These are phyloP conservation scores for Drosophila repletoides DNA, from an alignment of 1,140 invertebrate species.

Conservation along the genomic window DNA sequence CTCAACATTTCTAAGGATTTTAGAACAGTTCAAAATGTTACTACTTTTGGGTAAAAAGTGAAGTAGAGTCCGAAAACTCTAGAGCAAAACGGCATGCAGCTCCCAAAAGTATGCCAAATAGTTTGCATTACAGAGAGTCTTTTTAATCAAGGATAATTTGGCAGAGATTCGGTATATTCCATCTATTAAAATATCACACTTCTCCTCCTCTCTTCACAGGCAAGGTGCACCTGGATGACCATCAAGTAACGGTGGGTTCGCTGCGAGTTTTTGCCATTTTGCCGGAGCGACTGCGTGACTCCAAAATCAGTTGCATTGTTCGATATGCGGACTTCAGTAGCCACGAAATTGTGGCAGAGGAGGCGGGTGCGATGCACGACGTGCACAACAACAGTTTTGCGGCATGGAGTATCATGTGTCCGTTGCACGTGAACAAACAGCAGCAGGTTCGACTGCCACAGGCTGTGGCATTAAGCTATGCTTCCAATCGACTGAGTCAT, in stretches of 20 bases:
- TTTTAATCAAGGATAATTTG: background rate
- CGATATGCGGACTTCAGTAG: constrained; percentile 61
- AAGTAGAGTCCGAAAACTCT: too few species aligned
- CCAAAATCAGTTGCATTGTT: constrained; percentile 61
- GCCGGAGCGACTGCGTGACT: constrained; percentile 55
- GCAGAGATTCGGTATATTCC: background rate
- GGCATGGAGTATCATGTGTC: constrained; percentile 74
- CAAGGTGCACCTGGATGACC: constrained; percentile 46
- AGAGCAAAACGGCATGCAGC: too few species aligned
- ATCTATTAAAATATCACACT: background rate
- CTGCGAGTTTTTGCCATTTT: constrained; percentile 72
- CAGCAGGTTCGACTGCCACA: constrained; percentile 53
- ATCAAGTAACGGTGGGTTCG: constrained; percentile 59
- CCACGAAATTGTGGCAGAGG: constrained; percentile 56
- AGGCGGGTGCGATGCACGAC: constrained; percentile 66
- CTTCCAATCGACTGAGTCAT: constrained; percentile 65
- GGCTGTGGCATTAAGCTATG: constrained; percentile 64
- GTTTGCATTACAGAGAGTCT: too few species aligned
- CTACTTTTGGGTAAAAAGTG: too few species aligned
- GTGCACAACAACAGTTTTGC: constrained; percentile 73
- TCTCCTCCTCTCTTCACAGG: constrained; percentile 22
- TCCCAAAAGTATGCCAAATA: too few species aligned
- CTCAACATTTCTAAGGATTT: too few species aligned
- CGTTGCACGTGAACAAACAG: constrained; percentile 43
- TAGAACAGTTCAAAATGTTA: too few species aligned